These are phyloP conservation scores for Epinephelus awoara DNA, from an alignment of 2,797 vertebrate species.

Conservation along the genomic window DNA sequence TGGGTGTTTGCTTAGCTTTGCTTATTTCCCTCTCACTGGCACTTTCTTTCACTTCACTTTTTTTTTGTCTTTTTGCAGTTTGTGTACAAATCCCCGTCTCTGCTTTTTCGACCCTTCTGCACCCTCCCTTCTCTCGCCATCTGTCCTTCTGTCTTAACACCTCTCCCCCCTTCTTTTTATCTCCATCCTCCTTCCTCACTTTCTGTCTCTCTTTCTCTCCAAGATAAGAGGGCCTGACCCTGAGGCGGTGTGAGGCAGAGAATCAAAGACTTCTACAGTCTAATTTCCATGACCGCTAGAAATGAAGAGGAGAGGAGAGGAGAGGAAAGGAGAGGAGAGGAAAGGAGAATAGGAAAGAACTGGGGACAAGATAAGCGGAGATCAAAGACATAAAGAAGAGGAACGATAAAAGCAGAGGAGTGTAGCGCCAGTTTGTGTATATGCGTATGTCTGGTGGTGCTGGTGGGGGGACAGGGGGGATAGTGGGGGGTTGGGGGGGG, in stretches of 20 bases:
- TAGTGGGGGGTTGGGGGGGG: background rate
- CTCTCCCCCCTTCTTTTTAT: background rate
- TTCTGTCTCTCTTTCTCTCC: conserved; percentile 12
- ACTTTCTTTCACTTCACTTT: background rate
- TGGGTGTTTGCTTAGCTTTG: conserved; percentile 31
- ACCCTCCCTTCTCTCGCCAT: conserved; percentile 2
- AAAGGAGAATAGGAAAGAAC: conserved; percentile 21
- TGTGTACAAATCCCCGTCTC: conserved; percentile 4
- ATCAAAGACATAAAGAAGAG: conserved; percentile 48
- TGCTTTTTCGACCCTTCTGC: background rate
- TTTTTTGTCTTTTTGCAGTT: conserved; percentile 4
- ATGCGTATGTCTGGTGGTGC: conserved; percentile 27
- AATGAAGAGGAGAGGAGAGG: conserved; percentile 49
- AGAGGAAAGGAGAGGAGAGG: background rate
- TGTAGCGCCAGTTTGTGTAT: conserved; percentile 16
- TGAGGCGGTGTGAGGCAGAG: conserved; percentile 52
- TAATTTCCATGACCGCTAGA: conserved; percentile 73
- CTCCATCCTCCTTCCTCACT: conserved; percentile 23
- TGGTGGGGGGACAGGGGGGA: background rate
- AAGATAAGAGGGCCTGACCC: conserved; percentile 70
- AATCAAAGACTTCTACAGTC: conserved; percentile 72
- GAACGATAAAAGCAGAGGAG: conserved; percentile 17
- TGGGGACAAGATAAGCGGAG: conserved; percentile 48
- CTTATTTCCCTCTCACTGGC: background rate
- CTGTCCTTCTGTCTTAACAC: conserved; percentile 21